A percentile compares a stretch with the other conserved stretches of the same genome.
These are phyloP conservation scores for Cirrhinus molitorella DNA, from an alignment of 2,797 vertebrate genomes.

Conservation along the genomic window DNA sequence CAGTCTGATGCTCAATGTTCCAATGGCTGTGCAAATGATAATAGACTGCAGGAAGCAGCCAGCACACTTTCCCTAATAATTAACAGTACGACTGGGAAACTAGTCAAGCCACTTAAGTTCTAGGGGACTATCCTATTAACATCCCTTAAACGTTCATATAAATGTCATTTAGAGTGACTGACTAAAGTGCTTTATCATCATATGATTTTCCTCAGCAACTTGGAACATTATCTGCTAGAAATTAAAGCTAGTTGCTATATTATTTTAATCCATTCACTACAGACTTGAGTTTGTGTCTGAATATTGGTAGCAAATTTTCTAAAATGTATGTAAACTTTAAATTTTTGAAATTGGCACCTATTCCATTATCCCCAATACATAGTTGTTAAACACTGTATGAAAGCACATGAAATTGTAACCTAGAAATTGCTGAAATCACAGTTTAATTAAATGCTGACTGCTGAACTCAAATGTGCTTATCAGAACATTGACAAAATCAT, in stretches of 20 bases:
- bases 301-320: neutral
- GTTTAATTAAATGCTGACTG: neutral
- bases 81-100: neutral
- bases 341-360: too few relatives aligned
- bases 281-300: too few relatives aligned
- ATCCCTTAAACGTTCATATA: neutral
- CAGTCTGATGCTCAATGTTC: slow-evolving; percentile 1
- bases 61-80: neutral
- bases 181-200: neutral
- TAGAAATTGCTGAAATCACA: too few relatives aligned
- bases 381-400: too few relatives aligned
- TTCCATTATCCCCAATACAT: too few relatives aligned
- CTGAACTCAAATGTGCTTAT: neutral
- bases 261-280: neutral
- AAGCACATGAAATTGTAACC: too few relatives aligned
- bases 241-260: too few relatives aligned
- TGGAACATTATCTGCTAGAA: neutral
- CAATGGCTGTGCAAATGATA: neutral
- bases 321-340: too few relatives aligned
- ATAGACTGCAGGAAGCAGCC: neutral
- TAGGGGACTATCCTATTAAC: neutral
- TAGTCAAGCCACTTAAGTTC: neutral
- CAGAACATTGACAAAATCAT: neutral
- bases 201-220: neutral
- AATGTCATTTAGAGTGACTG: neutral